These are phyloP conservation scores for Kryptolebias ocellatus DNA, from an alignment of 2,797 vertebrate species.

Conservation along the genomic window DNA sequence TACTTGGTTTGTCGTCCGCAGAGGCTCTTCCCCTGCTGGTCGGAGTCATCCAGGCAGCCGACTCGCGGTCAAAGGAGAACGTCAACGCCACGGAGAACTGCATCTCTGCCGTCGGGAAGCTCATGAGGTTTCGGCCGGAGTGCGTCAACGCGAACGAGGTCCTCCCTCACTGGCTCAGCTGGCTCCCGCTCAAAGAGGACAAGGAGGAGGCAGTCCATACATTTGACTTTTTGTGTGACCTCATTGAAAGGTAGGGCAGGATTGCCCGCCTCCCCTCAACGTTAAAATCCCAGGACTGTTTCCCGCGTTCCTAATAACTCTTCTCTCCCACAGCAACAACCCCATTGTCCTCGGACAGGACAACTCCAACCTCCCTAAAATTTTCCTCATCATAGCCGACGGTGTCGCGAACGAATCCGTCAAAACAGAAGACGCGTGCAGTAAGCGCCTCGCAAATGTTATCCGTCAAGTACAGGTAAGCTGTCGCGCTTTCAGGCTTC, in stretches of 20 bases:
- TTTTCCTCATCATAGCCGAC: constrained; percentile 97
- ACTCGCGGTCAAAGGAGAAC: constrained; percentile 95
- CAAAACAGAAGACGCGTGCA: constrained; percentile 93
- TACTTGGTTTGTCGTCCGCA: constrained; percentile 47
- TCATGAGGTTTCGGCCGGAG: constrained; percentile 94
- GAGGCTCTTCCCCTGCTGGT: constrained; percentile 95
- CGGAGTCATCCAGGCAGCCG: constrained; percentile 91
- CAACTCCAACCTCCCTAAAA: constrained; percentile 95
- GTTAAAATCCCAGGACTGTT: neutral
- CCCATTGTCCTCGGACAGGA: constrained; percentile 94
- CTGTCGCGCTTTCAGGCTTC: neutral
- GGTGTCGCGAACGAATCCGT: constrained; percentile 94
- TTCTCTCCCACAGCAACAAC: constrained; percentile 87
- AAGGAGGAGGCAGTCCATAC: constrained; percentile 98
- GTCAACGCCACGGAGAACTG: constrained; percentile 99
- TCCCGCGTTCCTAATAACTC: neutral
- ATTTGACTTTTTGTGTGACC: constrained; percentile 95
- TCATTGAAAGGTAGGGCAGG: constrained; percentile 91
- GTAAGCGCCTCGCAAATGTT: constrained; percentile 93
- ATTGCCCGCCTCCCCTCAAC: neutral
- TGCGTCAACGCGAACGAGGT: constrained; percentile 93
- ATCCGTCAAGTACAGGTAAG: constrained; percentile 96
- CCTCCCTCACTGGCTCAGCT: constrained; percentile 96
- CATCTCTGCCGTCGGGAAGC: constrained; percentile 97
- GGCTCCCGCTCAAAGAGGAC: constrained; percentile 98